These are phyloP conservation scores for Oreochromis aureus DNA, from an alignment of 2,113 vertebrate genomes.

Conservation along the genomic window DNA sequence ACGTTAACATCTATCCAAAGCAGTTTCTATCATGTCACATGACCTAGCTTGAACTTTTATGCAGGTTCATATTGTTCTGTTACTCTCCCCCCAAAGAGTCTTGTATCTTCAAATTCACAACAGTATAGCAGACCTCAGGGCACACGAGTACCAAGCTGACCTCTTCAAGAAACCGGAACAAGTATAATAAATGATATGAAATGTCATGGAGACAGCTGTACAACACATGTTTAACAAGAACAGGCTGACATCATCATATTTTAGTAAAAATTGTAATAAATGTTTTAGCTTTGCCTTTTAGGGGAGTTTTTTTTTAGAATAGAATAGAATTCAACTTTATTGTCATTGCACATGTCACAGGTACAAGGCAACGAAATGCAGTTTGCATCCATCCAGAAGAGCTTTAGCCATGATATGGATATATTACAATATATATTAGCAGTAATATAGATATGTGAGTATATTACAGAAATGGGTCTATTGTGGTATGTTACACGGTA, in stretches of 20 bases:
- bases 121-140: not conserved
- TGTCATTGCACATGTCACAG: accelerated
- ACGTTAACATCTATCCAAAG: not conserved
- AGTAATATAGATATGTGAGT: too few relatives aligned
- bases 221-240: not conserved
- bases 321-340: not conserved
- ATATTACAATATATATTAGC: too few relatives aligned
- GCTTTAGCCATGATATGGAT: not conserved
- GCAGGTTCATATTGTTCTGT: not conserved
- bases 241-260: not conserved
- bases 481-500: too few relatives aligned
- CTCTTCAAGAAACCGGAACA: not conserved
- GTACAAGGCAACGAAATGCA: not conserved
- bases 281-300: not conserved
- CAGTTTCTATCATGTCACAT: not conserved
- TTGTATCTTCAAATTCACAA: not conserved
- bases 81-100: not conserved
- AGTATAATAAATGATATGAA: not conserved
- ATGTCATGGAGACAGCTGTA: not conserved
- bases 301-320: not conserved
- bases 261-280: not conserved
- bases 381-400: not conserved
- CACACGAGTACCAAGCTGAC: not conserved
- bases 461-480: too few relatives aligned
- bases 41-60: not conserved